Conservation (phyloP, 2,797 vertebrate genomes). For the Sparus aurata region DNA sequence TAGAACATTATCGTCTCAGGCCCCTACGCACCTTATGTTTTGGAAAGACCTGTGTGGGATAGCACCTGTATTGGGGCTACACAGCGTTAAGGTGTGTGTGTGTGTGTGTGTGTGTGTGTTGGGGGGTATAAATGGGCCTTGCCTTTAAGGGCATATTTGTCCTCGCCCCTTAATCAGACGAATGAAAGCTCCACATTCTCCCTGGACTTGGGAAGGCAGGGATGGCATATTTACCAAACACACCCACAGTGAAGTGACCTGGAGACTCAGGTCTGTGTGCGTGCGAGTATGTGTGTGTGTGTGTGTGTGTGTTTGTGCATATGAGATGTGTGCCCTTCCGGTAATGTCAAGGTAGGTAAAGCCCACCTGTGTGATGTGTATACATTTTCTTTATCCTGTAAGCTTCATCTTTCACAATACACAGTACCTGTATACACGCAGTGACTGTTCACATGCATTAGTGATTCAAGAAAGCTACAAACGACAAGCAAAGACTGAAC, state of each 20-base stretch:
- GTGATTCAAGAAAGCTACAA: neutral
- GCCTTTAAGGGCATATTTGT: slow-evolving; percentile 83
- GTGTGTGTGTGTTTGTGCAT: slow-evolving; percentile 19
- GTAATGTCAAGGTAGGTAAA: slow-evolving; percentile 66
- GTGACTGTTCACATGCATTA: neutral
- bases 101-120: slow-evolving; percentile 12
- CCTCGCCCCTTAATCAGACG: slow-evolving; percentile 82
- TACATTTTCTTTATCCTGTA: slow-evolving; percentile 37
- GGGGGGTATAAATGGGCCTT: slow-evolving; percentile 57
- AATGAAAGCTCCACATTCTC: slow-evolving; percentile 83
- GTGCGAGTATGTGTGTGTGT: slow-evolving; percentile 49
- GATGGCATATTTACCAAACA: slow-evolving; percentile 87
- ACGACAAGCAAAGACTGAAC: neutral
- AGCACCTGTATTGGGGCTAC: slow-evolving; percentile 77
- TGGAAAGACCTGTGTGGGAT: slow-evolving; percentile 72
- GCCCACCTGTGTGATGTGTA: slow-evolving; percentile 67
- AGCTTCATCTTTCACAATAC: slow-evolving; percentile 26
- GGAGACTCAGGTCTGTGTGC: slow-evolving; percentile 52
- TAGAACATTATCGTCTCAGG: slow-evolving; percentile 15
- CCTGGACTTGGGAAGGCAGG: slow-evolving; percentile 65
- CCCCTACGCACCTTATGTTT: slow-evolving; percentile 50
- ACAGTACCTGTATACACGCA: neutral
- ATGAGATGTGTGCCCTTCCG: slow-evolving; percentile 33
- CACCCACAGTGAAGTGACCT: slow-evolving; percentile 75
- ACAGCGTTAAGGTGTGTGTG: slow-evolving; percentile 51